These are phyloP conservation scores for Acanthosepion pharaonis DNA, from an alignment of 2,888 invertebrate genomes.

Conservation along the genomic window DNA sequence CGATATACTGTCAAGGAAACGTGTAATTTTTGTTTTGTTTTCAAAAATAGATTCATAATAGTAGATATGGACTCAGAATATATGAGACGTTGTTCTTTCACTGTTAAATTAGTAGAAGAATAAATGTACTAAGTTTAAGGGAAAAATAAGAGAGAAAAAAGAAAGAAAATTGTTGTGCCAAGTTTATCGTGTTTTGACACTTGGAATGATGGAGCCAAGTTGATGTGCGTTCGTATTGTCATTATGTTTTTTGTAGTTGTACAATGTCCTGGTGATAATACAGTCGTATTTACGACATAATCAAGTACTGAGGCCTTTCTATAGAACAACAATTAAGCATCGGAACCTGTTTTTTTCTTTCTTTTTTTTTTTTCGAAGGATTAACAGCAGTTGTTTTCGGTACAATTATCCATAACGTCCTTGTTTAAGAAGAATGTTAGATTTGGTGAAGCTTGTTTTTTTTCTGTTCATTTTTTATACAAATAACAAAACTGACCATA, in stretches of 20 bases:
- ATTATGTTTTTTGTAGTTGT: neutral
- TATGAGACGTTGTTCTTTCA: neutral
- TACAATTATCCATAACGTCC: too few species aligned
- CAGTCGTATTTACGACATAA: neutral
- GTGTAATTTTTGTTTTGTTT: conserved; percentile 21
- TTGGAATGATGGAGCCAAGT: too few species aligned
- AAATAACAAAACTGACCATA: too few species aligned
- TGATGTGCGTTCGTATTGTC: neutral
- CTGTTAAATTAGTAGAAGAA: neutral
- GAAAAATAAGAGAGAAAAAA: too few species aligned
- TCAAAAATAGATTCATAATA: neutral
- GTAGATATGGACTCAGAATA: neutral
- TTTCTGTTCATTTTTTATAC: too few species aligned
- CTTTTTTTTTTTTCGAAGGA: too few species aligned
- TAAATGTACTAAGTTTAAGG: neutral
- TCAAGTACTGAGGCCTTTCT: neutral
- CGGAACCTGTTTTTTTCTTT: neutral
- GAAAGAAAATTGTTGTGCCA: neutral
- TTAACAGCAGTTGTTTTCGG: too few species aligned
- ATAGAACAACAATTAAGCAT: neutral
- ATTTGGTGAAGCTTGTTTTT: too few species aligned
- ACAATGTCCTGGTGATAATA: neutral
- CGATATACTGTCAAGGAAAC: neutral
- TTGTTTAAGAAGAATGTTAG: too few species aligned
- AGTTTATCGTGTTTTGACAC: neutral